These are phyloP conservation scores for Drosophila recens DNA, from an alignment of 2,888 invertebrate genomes.

Conservation along the genomic window DNA sequence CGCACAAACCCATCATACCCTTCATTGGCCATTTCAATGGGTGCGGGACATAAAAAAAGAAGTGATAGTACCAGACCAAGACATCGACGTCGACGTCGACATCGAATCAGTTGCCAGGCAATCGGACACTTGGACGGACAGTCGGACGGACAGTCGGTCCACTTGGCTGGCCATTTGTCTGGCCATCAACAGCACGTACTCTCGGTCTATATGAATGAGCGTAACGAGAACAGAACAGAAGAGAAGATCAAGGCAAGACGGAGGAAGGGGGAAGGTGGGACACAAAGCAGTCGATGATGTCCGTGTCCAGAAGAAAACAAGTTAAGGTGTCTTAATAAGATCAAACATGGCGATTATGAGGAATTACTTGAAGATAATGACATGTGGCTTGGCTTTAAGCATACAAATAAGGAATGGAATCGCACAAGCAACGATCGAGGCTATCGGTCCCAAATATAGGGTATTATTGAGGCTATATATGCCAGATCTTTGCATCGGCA, in stretches of 20 bases:
- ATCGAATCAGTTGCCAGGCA: conserved; percentile 24
- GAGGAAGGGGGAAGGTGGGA: not conserved
- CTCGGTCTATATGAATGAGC: conserved; percentile 36
- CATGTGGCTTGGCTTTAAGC: conserved; percentile 39
- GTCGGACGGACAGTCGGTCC: conserved; percentile 20
- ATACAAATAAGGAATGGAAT: conserved; percentile 24
- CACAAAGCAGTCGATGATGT: conserved; percentile 16
- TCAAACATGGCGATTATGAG: conserved; percentile 77
- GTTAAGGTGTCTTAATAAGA: conserved; percentile 80
- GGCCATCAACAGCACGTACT: conserved; percentile 29
- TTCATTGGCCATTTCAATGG: not conserved
- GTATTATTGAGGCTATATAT: conserved; percentile 22
- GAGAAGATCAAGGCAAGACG: not conserved
- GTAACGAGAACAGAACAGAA: conserved; percentile 23
- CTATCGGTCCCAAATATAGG: conserved; percentile 1
- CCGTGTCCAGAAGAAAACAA: conserved; percentile 55
- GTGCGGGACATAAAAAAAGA: conserved; percentile 12
- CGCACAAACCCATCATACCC: not conserved
- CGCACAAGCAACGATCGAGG: conserved; percentile 8
- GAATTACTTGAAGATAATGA: conserved; percentile 78
- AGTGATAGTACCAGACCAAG: conserved; percentile 27
- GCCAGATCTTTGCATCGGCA: not conserved
- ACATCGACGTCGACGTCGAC: conserved; percentile 18
- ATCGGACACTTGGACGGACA: conserved; percentile 23
- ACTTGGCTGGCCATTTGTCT: conserved; percentile 41